Base-by-base conservation (phyloP, 2,113 vertebrate species). In the Poicephalus gulielmi region DNA sequence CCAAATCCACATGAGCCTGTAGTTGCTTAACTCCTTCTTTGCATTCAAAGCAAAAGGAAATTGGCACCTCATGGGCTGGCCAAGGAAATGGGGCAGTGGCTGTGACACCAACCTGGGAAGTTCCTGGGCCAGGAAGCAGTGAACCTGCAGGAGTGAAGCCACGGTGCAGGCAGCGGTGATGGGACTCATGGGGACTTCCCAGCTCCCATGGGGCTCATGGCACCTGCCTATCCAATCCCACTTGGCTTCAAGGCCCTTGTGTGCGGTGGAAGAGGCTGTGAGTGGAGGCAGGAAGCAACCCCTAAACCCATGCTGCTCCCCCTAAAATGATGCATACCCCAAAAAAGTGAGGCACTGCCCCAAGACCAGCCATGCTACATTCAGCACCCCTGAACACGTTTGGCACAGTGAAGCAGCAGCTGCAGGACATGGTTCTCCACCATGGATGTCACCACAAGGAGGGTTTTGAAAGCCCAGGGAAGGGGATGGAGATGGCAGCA, bases 21-120 rank as follows among this genome's bases (percentile, higher is more conserved):
- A 23, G 90, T 53, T 83, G 39, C 43, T 97, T 97, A 96, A 97
- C 96, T 90, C 96, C 15, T 95, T 76, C 86, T 69, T 69, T 11
- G 35, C 82, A 25, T 37, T 60, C 57, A 16, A 22, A 63, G 5
- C 47, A 8, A 22, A 81, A 74, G 77, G 92, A 84, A 87, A 76
- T 12, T 1, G 5, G 90, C 35, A n/a, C 28, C 11, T 23, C 3
- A 35, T 1, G 8, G 55, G 39, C 11, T 35, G 71, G 86, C 3
- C 0, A 19, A 76, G 71, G 43, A 27, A 18, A 5, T 0, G 4
- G 27, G 52, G 22, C 4, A 8, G 20, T 31, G 81, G 37, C 23
- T 57, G 30, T 1, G 4, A 44, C 4, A 13, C 19, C 55, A 57
- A n/a, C 13, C 3, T 1, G 2, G 35, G 55, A 63, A 68, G 62